A percentile compares a stretch with the other conserved stretches of the same genome.
phyloP scores from a whole-genome alignment of 2,113 vertebrate genomes.

The Rhombomys opimus region DNA sequence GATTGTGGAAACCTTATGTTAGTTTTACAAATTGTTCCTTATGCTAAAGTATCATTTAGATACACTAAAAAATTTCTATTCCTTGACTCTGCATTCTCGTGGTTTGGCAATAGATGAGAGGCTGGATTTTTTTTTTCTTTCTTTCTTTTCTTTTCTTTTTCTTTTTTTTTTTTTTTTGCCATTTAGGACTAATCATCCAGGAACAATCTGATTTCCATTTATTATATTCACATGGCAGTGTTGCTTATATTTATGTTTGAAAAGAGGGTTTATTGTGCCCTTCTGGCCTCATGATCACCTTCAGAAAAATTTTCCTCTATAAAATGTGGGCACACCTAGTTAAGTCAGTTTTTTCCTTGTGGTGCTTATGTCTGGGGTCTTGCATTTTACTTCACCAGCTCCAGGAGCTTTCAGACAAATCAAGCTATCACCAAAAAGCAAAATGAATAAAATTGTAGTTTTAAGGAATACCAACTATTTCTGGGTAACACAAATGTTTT shows the following conservation, averaged over 20 bases:
- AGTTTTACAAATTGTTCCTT: slow-evolving; percentile 65
- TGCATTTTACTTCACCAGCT: slow-evolving; percentile 58
- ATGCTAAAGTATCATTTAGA: slow-evolving; percentile 63
- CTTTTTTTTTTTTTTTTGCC: slow-evolving; percentile 43
- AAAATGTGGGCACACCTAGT: slow-evolving; percentile 61
- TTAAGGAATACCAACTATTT: slow-evolving; percentile 47
- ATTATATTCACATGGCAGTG: slow-evolving; percentile 57
- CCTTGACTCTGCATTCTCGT: slow-evolving; percentile 77
- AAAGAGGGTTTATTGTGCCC: slow-evolving; percentile 65
- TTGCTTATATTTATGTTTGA: slow-evolving; percentile 64
- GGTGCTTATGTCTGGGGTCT: slow-evolving; percentile 7
- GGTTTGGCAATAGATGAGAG: slow-evolving; percentile 84
- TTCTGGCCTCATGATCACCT: slow-evolving; percentile 52
- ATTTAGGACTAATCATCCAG: slow-evolving; percentile 83
- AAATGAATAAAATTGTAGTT: slow-evolving; percentile 73
- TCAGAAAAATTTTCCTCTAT: slow-evolving; percentile 54
- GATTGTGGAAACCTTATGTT: slow-evolving; percentile 67
- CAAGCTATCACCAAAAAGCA: slow-evolving; percentile 54
- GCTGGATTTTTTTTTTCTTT: slow-evolving; percentile 1
- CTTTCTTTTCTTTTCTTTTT: background rate
- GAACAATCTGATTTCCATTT: slow-evolving; percentile 75
- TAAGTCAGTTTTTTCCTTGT: slow-evolving; percentile 54
- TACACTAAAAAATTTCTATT: slow-evolving; percentile 77
- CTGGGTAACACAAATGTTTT: slow-evolving; percentile 41
- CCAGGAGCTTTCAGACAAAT: slow-evolving; percentile 61